Percentiles rank a stretch among this genome's conserved stretches.
These are phyloP conservation scores for Myotis brandtii DNA, from an alignment of 2,113 vertebrate genomes.

Conservation along the genomic window DNA sequence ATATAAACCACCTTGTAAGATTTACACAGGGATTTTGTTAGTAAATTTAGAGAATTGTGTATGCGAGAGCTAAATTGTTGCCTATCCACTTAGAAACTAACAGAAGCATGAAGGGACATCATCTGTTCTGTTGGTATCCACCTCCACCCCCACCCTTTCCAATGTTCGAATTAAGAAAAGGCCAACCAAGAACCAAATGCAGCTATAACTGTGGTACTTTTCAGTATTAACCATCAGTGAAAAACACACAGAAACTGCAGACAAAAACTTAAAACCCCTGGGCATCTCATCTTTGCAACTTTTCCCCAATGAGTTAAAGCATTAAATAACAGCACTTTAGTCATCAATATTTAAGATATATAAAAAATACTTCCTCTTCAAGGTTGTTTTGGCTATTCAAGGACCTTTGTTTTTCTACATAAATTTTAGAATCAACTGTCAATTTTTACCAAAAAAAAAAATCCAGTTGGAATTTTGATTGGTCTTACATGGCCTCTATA, in stretches of 20 bases:
- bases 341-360: background rate
- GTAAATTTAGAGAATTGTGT: conserved; percentile 74
- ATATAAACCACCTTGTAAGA: conserved; percentile 73
- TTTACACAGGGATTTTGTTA: conserved; percentile 72
- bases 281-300: background rate
- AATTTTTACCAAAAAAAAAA: background rate
- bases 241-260: background rate
- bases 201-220: background rate
- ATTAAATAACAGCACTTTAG: background rate
- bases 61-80: conserved; percentile 47
- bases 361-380: background rate
- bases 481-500: background rate
- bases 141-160: background rate
- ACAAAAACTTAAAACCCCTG: background rate
- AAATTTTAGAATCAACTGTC: background rate
- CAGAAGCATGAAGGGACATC: conserved; percentile 41
- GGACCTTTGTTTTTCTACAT: background rate
- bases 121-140: background rate
- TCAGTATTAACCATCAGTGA: background rate
- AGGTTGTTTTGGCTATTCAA: background rate
- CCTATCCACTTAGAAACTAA: conserved; percentile 31
- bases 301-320: background rate
- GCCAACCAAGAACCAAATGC: background rate
- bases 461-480: background rate
- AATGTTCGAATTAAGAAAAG: conserved; percentile 35